phyloP scores from a whole-genome alignment of 2,113 vertebrate genomes.

The Caranx melampygus region DNA sequence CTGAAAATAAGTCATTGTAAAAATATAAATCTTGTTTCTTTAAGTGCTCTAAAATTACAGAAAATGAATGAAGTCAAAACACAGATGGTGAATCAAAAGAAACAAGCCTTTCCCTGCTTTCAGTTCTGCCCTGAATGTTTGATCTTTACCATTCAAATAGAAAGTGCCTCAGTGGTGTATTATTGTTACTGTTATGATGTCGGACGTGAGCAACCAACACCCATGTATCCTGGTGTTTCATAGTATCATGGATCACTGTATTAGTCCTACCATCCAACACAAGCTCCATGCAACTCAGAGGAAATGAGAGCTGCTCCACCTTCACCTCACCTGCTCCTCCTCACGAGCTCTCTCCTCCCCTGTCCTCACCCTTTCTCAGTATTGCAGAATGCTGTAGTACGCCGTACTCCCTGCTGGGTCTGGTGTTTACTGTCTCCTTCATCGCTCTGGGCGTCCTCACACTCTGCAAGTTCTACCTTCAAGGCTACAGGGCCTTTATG shows the following conservation, averaged over 20 bases:
- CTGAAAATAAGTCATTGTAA: no score
- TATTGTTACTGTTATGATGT: no score
- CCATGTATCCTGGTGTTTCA: not conserved
- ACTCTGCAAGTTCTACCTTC: constrained; percentile 99
- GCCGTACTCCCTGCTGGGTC: constrained; percentile 94
- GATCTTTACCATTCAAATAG: no score
- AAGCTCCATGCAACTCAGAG: not conserved
- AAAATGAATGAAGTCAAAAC: no score
- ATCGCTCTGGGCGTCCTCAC: constrained; percentile 96
- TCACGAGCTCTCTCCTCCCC: not conserved
- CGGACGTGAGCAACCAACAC: no score
- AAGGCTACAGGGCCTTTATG: constrained; percentile 97
- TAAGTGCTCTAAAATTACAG: no score
- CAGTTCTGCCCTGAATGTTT: no score
- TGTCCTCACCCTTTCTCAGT: constrained; percentile 71
- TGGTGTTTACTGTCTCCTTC: constrained; percentile 98
- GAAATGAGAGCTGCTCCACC: not conserved
- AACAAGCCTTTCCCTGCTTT: no score
- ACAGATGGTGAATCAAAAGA: no score
- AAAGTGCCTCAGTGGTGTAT: no score
- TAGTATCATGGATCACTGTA: not conserved
- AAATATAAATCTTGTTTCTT: no score
- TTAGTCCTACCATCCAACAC: not conserved
- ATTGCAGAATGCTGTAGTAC: constrained; percentile 99
- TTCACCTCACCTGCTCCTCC: not conserved